These are phyloP conservation scores for Perithous albicinctus DNA, from an alignment of 2,888 invertebrate genomes.

Conservation along the genomic window DNA sequence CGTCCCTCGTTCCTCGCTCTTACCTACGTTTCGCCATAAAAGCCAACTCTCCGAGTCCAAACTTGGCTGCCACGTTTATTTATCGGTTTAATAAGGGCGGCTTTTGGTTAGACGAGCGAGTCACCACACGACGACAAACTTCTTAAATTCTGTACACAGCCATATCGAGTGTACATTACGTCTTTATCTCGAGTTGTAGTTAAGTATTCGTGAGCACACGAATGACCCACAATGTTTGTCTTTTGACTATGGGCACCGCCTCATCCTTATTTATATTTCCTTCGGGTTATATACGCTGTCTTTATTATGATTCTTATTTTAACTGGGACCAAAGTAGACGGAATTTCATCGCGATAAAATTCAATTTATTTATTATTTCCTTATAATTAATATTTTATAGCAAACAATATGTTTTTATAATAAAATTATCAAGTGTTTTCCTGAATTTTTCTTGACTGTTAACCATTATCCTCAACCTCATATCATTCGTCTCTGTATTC, in stretches of 20 bases:
- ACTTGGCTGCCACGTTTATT: conserved; percentile 69
- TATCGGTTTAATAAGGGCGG: conserved; percentile 72
- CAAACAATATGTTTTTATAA: too few relatives aligned
- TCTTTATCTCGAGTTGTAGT: not conserved
- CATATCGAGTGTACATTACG: conserved; percentile 6
- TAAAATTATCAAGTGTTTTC: too few relatives aligned
- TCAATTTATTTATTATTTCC: not conserved
- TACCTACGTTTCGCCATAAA: conserved; percentile 17
- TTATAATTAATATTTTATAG: not conserved
- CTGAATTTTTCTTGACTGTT: too few relatives aligned
- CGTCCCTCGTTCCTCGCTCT: not conserved
- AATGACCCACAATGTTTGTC: not conserved
- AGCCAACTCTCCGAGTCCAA: conserved; percentile 11
- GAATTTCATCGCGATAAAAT: not conserved
- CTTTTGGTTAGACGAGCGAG: conserved; percentile 29
- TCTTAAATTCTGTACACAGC: conserved; percentile 24
- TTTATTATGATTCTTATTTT: not conserved
- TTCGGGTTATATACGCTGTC: not conserved
- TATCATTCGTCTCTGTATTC: too few relatives aligned
- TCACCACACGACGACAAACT: conserved; percentile 2
- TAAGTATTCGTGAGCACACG: not conserved
- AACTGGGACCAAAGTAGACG: not conserved
- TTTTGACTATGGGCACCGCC: not conserved
- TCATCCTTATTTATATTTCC: not conserved
- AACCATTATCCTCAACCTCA: too few relatives aligned